A percentile compares a stretch with the other conserved stretches of the same genome.
Evolutionary conservation across 2,113 vertebrate genomes (phyloP).

Genomic region (Microcebus murinus): DNA sequence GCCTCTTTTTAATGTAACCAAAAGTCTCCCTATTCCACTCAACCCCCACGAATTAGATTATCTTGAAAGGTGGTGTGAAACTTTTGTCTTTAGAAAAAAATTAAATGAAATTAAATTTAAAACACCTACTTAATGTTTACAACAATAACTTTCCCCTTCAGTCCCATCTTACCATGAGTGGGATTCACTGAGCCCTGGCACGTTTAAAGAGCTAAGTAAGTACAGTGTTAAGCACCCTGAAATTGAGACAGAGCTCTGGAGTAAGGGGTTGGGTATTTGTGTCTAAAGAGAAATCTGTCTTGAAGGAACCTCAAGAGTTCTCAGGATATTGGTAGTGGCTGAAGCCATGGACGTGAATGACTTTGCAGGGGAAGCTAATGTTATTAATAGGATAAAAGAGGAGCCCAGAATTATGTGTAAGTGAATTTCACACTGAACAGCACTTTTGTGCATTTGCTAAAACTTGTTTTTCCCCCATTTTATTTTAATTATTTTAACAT

Average conservation of each 20-base stretch:
- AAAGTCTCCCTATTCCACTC: background rate
- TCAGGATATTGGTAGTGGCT: background rate
- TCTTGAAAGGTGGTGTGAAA: background rate
- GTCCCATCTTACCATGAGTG: accelerated
- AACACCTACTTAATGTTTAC: background rate
- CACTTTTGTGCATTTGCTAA: background rate
- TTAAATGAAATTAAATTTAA: background rate
- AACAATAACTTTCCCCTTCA: background rate
- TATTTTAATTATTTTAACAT: background rate
- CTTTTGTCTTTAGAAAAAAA: background rate
- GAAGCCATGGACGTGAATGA: background rate
- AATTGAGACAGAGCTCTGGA: background rate
- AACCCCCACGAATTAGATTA: background rate
- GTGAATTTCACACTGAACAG: background rate
- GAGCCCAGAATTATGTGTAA: background rate
- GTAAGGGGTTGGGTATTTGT: accelerated
- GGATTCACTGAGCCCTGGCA: background rate
- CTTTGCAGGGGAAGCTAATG: background rate
- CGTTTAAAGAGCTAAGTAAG: background rate
- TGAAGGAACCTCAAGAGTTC: background rate
- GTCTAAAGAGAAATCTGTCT: background rate
- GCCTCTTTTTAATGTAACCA: background rate
- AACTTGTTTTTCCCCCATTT: background rate
- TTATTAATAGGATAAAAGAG: background rate
- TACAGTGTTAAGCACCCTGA: accelerated